These are phyloP conservation scores for Colius striatus DNA, from an alignment of 2,113 vertebrate genomes.

Conservation along the genomic window DNA sequence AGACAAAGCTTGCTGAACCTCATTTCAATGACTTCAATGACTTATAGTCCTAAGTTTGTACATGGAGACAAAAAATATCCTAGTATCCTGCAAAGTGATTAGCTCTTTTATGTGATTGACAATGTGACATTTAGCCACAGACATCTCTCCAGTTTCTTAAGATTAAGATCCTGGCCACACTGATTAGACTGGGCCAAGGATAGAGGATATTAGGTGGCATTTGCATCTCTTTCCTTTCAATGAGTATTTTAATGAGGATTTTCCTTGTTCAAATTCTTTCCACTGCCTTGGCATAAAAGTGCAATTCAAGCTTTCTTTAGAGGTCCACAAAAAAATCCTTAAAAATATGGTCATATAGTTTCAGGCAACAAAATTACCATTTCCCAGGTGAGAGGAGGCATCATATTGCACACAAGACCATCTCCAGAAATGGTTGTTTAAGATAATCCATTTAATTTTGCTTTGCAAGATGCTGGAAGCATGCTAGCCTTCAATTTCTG, in stretches of 20 bases:
- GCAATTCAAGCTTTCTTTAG: not conserved
- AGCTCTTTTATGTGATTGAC: not conserved
- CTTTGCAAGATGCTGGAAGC: not conserved
- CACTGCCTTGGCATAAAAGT: not conserved
- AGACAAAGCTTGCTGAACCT: not conserved
- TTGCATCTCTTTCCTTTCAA: not conserved
- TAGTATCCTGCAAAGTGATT: not conserved
- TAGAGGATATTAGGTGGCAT: not conserved
- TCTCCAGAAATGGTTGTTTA: conserved; percentile 34
- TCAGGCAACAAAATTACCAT: not conserved
- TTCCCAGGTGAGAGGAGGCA: not conserved
- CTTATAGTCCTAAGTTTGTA: not conserved
- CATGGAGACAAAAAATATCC: not conserved
- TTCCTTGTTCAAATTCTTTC: not conserved
- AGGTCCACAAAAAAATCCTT: not conserved
- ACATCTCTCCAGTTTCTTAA: not conserved
- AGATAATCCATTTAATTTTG: not conserved
- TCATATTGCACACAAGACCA: not conserved
- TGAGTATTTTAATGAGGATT: not conserved
- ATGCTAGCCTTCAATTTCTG: not conserved
- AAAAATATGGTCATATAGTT: not conserved
- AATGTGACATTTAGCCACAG: not conserved
- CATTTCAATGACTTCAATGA: not conserved
- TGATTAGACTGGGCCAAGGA: not conserved
- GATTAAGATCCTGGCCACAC: not conserved